Evolutionary conservation across 2,113 vertebrate species (phyloP).

Genomic region (Marmota flaviventris): DNA sequence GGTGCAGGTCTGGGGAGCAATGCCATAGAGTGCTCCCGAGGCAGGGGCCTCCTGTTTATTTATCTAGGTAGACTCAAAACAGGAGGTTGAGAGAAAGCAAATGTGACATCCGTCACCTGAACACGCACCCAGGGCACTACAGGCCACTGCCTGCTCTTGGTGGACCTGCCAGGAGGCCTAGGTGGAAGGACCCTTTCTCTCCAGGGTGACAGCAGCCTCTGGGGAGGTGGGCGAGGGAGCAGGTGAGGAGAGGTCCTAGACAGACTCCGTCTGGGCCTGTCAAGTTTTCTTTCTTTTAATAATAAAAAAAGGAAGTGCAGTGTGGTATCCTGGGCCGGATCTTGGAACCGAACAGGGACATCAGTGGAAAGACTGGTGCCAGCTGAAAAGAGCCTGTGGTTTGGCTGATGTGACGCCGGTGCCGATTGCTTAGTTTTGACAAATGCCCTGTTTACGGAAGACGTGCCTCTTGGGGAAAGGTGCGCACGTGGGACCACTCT

Average conservation of each 20-base stretch:
- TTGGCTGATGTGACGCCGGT: accelerated
- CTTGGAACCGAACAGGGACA: background rate
- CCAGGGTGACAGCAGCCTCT: background rate
- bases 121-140: too few relatives aligned
- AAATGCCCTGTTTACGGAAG: accelerated
- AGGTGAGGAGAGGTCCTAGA: background rate
- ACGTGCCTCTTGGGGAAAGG: accelerated
- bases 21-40: accelerated
- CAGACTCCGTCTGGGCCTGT: background rate
- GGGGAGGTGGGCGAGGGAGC: background rate
- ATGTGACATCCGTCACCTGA: accelerated
- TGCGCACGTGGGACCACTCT: accelerated
- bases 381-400: background rate
- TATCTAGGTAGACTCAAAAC: background rate
- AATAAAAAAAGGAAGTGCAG: background rate
- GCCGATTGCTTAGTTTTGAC: background rate
- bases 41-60: background rate
- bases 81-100: background rate
- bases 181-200: background rate
- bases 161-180: too few relatives aligned
- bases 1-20: background rate
- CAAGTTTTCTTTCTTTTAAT: background rate
- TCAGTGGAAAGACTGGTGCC: background rate
- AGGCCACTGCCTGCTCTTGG: too few relatives aligned
- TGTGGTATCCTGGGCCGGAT: background rate